Evolutionary conservation across 92 coral and sea anemone genomes (phyloP).

Genomic region (Bergia puertoricense): DNA sequence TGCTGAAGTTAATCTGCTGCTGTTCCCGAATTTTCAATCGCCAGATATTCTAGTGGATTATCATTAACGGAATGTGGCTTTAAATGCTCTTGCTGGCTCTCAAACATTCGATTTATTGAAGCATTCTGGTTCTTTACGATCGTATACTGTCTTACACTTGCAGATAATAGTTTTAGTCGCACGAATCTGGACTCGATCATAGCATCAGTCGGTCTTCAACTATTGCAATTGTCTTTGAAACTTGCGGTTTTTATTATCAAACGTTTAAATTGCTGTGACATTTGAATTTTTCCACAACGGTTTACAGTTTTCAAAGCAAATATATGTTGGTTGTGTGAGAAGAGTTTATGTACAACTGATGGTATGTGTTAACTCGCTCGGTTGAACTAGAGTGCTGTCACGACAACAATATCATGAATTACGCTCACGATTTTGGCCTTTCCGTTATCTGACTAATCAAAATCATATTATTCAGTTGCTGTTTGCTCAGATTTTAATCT

Average conservation of each 20-base stretch:
- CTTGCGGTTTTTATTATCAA: background rate
- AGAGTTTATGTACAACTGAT: no score
- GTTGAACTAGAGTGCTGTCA: background rate
- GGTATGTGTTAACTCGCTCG: background rate
- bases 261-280: background rate
- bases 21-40: constrained; percentile 11
- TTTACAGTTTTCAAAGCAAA: no score
- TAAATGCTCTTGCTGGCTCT: background rate
- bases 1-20: constrained; percentile 14
- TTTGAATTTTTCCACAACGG: background rate
- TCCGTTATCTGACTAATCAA: background rate
- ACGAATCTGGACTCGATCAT: background rate
- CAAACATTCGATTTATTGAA: background rate
- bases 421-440: background rate
- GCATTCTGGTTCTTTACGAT: background rate
- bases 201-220: no score
- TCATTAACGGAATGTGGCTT: background rate
- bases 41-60: background rate
- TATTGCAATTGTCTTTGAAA: background rate
- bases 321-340: no score
- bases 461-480: background rate
- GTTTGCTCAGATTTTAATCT: background rate
- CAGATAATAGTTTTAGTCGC: background rate
- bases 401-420: background rate
- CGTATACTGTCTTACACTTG: background rate